Base-by-base conservation (phyloP, 2,888 invertebrate genomes). In the Clivina fossor region DNA sequence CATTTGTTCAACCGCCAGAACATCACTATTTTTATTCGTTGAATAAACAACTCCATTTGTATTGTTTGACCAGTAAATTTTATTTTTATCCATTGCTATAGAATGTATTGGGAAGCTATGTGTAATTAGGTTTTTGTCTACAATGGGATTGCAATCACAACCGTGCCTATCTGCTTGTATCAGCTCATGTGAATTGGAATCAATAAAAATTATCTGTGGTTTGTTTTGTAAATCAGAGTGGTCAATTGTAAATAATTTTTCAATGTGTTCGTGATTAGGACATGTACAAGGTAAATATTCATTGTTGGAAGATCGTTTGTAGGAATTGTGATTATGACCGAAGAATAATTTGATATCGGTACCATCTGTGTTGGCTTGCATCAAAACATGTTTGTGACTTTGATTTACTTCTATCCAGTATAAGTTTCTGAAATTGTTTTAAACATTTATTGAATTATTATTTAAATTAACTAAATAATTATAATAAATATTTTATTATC, bases 381-480 rank as follows among this genome's bases (percentile, higher is more conserved):
- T 85, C 40, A 88, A 70, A 26, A 78, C 77, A 3, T 82, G 82
- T 38, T 79, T 70, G 16, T 80, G 79, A n/a, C 78, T 77, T 59
- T 80, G 76, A 37, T 75, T 77, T 50, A 78, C 75, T 72, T 90
- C 88, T 46, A 90, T 81, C 92, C 92, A 93, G 63, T 85, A 83
- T 2, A 93, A 68, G 2, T 81, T 78, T 58, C 86, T 85, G 66
- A 43, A 74, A 74, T 44, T 37, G 20, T 33, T 9, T 26, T 43
- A 19, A 48, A 57, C n/a, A 28, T 13, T 16, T 46, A 19, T 8
- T 20, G 43, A 19, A 32, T 13, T 40, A 51, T 20, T 7, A 9
- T 11, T 30, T 58, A 19, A 32, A 22, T 22, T 38, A 32, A 46
- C 13, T 22, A 44, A 26, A 40, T 28, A 22, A 4, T 32, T 19